These are phyloP conservation scores for Caenorhabditis doughertyi DNA, from an alignment of 2,888 invertebrate genomes.

Conservation along the genomic window DNA sequence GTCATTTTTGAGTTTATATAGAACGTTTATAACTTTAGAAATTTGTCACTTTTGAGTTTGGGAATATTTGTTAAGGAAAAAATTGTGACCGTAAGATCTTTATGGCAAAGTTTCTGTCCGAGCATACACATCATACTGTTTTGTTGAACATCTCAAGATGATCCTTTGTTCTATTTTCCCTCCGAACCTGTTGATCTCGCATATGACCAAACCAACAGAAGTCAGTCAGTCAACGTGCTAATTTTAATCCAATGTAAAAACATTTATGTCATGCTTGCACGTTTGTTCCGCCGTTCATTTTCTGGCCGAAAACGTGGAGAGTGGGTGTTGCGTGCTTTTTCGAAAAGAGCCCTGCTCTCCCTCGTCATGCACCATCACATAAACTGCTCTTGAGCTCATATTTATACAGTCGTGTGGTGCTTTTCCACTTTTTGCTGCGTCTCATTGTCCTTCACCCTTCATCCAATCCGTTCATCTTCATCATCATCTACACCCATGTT, in stretches of 20 bases:
- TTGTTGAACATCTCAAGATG: not conserved
- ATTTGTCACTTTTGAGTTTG: too few relatives aligned
- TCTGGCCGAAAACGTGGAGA: conserved; percentile 41
- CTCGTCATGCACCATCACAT: conserved; percentile 56
- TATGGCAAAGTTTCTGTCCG: too few relatives aligned
- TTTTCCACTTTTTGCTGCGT: conserved; percentile 33
- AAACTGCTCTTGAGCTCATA: conserved; percentile 61
- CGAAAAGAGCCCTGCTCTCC: conserved; percentile 21
- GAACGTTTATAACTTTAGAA: not conserved
- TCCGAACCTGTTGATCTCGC: conserved; percentile 18
- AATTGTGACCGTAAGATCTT: too few relatives aligned
- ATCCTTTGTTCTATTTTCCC: conserved; percentile 17
- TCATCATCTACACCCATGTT: conserved; percentile 42
- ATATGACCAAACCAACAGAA: not conserved
- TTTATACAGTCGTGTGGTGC: conserved; percentile 62
- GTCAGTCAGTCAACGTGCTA: conserved; percentile 18
- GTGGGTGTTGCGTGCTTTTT: conserved; percentile 31
- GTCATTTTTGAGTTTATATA: not conserved
- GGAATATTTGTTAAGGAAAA: too few relatives aligned
- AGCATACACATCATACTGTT: not conserved
- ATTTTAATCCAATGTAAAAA: conserved; percentile 39
- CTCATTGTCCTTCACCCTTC: conserved; percentile 27
- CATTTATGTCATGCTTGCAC: conserved; percentile 39
- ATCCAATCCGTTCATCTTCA: conserved; percentile 35
- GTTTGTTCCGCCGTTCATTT: not conserved